Evolutionary conservation across 2,888 invertebrate genomes (phyloP).

Genomic region (Neoaliturus tenellus): DNA sequence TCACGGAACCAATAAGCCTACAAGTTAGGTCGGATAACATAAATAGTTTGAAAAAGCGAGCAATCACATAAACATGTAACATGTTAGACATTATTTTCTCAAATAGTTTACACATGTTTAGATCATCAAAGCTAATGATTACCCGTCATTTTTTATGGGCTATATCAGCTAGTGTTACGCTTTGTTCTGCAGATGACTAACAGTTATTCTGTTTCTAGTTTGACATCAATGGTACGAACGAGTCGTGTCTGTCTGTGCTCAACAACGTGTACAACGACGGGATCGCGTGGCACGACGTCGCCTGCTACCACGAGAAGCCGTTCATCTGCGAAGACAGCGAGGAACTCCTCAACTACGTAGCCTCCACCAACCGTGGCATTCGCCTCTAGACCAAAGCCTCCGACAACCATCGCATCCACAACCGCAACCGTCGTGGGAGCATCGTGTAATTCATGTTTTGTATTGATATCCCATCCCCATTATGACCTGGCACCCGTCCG

Average conservation of each 20-base stretch:
- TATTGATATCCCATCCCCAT: background rate
- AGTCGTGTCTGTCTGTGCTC: slow-evolving; percentile 90
- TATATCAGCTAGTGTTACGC: too few species aligned
- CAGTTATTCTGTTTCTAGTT: too few species aligned
- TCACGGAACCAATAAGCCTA: too few species aligned
- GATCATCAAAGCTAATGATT: too few species aligned
- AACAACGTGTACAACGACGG: slow-evolving; percentile 97
- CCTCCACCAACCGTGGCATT: slow-evolving; percentile 88
- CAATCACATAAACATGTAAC: too few species aligned
- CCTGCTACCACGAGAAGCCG: slow-evolving; percentile 95
- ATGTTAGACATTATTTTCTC: too few species aligned
- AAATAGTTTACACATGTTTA: too few species aligned
- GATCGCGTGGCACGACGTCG: slow-evolving; percentile 96
- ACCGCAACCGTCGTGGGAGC: too few species aligned
- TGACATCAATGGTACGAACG: slow-evolving; percentile 90
- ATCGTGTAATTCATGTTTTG: background rate
- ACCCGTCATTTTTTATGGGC: too few species aligned
- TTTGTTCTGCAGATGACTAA: too few species aligned
- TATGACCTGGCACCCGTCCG: background rate
- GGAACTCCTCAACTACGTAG: slow-evolving; percentile 90
- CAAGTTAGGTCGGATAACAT: too few species aligned
- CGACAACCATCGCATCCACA: background rate
- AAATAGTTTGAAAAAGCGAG: too few species aligned
- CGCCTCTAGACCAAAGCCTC: slow-evolving; percentile 76
- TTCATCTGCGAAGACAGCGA: slow-evolving; percentile 94